Base-by-base conservation (phyloP, 53 echinoderm and acorn worm species). In the Temnopleurus reevesii region DNA sequence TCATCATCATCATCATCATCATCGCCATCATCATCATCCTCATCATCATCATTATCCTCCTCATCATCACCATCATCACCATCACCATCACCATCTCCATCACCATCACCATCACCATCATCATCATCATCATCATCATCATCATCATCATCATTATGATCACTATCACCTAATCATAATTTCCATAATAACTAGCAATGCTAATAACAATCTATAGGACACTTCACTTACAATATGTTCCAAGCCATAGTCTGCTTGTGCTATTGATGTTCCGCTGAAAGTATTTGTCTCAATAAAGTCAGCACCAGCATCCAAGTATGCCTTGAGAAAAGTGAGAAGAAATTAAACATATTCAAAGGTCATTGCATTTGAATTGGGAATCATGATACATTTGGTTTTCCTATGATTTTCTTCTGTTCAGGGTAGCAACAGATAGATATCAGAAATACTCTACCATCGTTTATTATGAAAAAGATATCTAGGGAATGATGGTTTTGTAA, bases 261-360 rank as follows among this genome's bases (percentile, higher is more conserved):
- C 95, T 24, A 95, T 76, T n/a, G 91, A 92, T 34, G 97, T 97
- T 29, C 97, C 93, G 89, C 97, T 97, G 90, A 97, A 97, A 45
- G 97, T 97, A 57, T 97, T 97, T 24, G 97, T 97, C 64, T 95
- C 95, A 35, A 93, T 85, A 91, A 97, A 94, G 88, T 97, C 97
- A 46, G 97, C 94, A 33, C 97, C 97, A 58, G 97, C 97, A 65
- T 90, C 87, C 65, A 95, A 59, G 51, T 97, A 97, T 23, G 93
- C 97, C 97, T 97, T 82, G 51, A 88, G 23, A 54, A 84, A 43
- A 23, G 53, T 12, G 2, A 49, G 12, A 5, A 49, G 49, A 12
- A 49, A 13, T 49, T 49, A 2, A 49, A 49, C 49, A 49, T 49
- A 49, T 49, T 49, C 17, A 17, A 49, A 49, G 12, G 49, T n/a